These are phyloP conservation scores for Diachasma alloeum DNA, from an alignment of 1,140 invertebrate genomes.

Conservation along the genomic window DNA sequence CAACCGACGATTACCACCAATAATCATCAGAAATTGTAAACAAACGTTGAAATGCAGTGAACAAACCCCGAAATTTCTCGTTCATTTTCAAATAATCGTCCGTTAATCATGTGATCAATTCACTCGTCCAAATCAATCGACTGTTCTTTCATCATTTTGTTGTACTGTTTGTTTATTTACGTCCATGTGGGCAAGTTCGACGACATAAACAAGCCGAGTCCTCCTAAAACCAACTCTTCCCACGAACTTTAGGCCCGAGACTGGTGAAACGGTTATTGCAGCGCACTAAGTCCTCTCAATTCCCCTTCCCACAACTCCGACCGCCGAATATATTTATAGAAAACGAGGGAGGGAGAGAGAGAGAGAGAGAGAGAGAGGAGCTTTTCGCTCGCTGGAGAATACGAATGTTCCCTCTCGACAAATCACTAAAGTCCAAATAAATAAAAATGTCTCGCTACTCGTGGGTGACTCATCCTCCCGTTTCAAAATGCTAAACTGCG, in stretches of 20 bases:
- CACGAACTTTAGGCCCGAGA: not conserved
- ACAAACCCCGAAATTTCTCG: no score
- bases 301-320: slow-evolving; percentile 25
- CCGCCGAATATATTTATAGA: slow-evolving; percentile 35
- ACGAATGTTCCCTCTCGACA: not conserved
- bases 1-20: no score
- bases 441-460: not conserved
- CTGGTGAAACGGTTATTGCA: slow-evolving; percentile 21
- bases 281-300: not conserved
- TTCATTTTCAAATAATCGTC: no score
- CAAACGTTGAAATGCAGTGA: no score
- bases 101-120: no score
- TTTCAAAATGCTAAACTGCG: not conserved
- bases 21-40: no score
- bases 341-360: no score
- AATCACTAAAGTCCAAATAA: not conserved
- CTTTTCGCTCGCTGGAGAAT: not conserved
- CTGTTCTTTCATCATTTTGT: not conserved
- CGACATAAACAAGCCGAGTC: not conserved
- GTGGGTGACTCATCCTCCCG: not conserved
- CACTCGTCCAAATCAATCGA: no score
- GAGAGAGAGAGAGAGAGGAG: no score
- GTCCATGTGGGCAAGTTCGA: no score
- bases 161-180: not conserved
- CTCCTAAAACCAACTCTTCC: not conserved